Conservation (phyloP, 2,113 vertebrate genomes). For the Cephalopterus ornatus region DNA sequence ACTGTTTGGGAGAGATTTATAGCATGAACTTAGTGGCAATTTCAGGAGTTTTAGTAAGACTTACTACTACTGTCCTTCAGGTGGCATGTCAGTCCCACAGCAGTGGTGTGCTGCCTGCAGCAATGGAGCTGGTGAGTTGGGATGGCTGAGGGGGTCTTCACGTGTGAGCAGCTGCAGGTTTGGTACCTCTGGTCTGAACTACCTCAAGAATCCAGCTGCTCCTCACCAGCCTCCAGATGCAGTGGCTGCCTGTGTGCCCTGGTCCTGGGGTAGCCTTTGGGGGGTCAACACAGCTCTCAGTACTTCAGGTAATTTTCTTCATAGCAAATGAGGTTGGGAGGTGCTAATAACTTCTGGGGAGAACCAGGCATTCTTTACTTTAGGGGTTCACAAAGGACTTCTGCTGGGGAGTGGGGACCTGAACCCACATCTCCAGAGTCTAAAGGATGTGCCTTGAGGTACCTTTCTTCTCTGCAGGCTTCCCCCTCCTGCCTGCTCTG, state of each 20-base stretch:
- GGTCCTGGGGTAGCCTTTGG: neutral
- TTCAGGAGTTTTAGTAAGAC: neutral
- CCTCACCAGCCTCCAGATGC: neutral
- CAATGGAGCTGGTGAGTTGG: neutral
- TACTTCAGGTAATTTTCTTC: neutral
- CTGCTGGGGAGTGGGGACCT: neutral
- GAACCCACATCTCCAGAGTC: neutral
- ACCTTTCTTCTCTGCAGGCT: neutral
- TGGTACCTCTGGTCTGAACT: neutral
- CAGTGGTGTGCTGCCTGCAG: neutral
- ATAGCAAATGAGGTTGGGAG: neutral
- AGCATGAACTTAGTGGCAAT: neutral
- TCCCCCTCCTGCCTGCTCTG: neutral
- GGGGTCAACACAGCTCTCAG: neutral
- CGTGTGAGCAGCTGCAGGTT: neutral
- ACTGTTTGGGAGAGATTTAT: neutral
- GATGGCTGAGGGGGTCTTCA: neutral
- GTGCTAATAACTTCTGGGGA: neutral
- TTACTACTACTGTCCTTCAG: neutral
- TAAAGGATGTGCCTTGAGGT: neutral
- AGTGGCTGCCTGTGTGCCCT: accelerated
- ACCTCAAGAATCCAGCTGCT: neutral
- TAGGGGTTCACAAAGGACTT: neutral
- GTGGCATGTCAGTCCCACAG: neutral
- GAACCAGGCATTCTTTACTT: neutral